A percentile compares a stretch with the other conserved stretches of the same genome.
These are phyloP conservation scores for Passer domesticus DNA, from an alignment of 2,113 vertebrate genomes.

Conservation along the genomic window DNA sequence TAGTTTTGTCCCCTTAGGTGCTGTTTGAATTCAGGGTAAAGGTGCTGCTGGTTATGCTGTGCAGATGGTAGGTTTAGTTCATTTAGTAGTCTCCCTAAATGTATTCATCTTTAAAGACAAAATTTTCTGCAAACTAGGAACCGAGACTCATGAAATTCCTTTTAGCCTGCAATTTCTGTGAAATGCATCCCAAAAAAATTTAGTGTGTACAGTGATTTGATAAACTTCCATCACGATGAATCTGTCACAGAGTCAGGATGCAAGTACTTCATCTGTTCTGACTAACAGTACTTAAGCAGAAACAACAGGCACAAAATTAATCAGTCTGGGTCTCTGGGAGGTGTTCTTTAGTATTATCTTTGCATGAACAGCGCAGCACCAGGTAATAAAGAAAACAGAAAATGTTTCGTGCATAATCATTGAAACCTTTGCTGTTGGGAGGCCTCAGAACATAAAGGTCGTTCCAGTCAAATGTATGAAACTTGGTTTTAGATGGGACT, in stretches of 20 bases:
- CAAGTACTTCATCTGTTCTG: neutral
- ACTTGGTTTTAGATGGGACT: neutral
- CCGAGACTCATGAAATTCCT: neutral
- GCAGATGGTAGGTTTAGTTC: neutral
- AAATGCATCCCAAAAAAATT: neutral
- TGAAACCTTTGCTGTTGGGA: neutral
- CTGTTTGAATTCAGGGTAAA: neutral
- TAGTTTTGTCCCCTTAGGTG: neutral
- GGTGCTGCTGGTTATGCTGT: neutral
- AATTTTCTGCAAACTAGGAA: neutral
- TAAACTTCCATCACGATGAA: neutral
- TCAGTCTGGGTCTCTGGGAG: neutral
- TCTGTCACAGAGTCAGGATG: neutral
- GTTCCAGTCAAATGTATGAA: neutral
- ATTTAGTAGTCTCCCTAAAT: neutral
- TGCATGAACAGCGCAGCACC: rapidly evolving
- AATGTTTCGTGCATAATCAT: neutral
- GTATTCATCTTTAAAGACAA: neutral
- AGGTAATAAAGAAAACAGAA: neutral
- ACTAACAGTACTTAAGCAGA: neutral
- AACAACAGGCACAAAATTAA: neutral
- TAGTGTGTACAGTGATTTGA: neutral
- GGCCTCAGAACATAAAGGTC: neutral
- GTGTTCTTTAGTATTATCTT: neutral
- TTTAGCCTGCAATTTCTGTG: neutral